phyloP scores from a whole-genome alignment of 2,113 vertebrate species.

The Aptenodytes forsteri region DNA sequence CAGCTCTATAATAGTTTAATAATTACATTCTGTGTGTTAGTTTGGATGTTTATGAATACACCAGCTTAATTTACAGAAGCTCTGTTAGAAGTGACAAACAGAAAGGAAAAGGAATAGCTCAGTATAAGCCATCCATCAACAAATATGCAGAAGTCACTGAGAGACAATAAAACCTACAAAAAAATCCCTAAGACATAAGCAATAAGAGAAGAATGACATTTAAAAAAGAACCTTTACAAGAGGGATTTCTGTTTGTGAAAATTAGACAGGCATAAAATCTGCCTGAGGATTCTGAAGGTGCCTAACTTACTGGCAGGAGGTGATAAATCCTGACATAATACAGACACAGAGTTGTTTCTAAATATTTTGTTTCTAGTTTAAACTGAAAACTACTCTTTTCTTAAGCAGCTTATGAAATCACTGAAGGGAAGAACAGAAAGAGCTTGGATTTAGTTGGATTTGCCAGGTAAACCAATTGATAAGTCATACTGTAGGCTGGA shows the following conservation, averaged over 20 bases:
- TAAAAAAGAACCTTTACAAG: background rate
- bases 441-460: background rate
- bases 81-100: background rate
- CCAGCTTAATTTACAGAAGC: background rate
- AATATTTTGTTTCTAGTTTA: conserved; percentile 26
- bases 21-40: background rate
- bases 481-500: background rate
- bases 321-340: conserved; percentile 2
- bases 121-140: background rate
- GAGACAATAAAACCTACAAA: background rate
- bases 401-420: conserved; percentile 1
- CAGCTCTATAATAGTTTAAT: background rate
- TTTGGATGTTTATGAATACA: background rate
- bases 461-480: background rate
- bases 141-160: background rate
- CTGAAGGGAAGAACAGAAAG: background rate
- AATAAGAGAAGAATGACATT: conserved; percentile 10
- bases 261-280: background rate
- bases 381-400: background rate
- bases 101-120: background rate
- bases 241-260: background rate
- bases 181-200: background rate
- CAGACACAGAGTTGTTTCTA: background rate
- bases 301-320: background rate
- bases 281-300: background rate